These are phyloP conservation scores for Zosterops japonicus DNA, from an alignment of 2,113 vertebrate genomes.

Conservation along the genomic window DNA sequence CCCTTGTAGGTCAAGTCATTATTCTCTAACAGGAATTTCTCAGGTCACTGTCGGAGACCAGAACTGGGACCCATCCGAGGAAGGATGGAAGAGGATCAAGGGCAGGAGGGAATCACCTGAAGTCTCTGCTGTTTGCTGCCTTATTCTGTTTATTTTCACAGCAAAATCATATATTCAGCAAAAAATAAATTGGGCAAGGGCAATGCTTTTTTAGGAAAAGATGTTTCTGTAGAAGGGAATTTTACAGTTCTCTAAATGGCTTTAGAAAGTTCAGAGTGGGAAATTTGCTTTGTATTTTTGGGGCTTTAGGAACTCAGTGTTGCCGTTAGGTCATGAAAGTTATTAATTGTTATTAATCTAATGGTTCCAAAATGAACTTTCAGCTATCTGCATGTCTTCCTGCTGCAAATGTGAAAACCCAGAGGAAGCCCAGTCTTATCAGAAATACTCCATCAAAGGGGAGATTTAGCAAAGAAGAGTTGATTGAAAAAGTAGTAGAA, in stretches of 20 bases:
- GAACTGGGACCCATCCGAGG: neutral
- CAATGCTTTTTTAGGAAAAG: neutral
- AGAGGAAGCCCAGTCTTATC: neutral
- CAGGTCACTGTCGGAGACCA: neutral
- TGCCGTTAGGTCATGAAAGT: neutral
- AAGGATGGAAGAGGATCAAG: neutral
- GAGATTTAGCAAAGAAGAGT: neutral
- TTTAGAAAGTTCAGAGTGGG: neutral
- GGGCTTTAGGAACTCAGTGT: neutral
- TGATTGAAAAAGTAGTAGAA: neutral
- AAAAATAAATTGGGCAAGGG: neutral
- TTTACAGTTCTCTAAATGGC: neutral
- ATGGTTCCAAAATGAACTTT: neutral
- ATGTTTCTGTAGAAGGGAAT: neutral
- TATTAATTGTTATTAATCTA: neutral
- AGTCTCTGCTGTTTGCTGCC: neutral
- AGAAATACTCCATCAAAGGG: neutral
- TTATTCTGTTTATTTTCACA: no score
- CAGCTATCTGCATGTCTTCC: neutral
- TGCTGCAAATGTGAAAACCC: neutral
- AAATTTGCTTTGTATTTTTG: neutral
- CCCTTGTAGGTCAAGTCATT: neutral
- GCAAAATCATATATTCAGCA: neutral
- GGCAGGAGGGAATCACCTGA: neutral
- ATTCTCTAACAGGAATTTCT: neutral